Evolutionary conservation across 2,797 vertebrate genomes (phyloP).

Genomic region (Xenentodon cancila): DNA sequence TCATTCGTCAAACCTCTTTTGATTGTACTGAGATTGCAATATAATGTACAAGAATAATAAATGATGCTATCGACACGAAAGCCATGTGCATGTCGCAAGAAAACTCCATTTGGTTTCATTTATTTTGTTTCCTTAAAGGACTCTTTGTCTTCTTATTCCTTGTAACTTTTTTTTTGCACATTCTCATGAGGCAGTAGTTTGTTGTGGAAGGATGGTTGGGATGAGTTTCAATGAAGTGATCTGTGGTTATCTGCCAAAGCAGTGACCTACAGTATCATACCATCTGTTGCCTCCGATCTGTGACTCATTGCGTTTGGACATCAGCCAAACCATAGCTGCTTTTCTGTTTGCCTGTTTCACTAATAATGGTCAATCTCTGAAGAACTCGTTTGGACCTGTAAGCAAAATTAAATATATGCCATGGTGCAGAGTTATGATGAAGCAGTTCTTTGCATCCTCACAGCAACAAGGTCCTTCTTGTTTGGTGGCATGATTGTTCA

Average conservation of each 20-base stretch:
- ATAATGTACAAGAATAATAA: constrained; percentile 54
- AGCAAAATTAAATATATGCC: constrained; percentile 14
- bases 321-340: constrained; percentile 62
- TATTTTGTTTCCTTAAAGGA: constrained; percentile 43
- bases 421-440: too few relatives aligned
- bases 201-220: constrained; percentile 37
- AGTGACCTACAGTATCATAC: constrained; percentile 62
- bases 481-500: too few relatives aligned
- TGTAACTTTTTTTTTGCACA: constrained; percentile 33
- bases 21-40: constrained; percentile 56
- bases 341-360: constrained; percentile 19
- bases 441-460: too few relatives aligned
- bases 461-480: too few relatives aligned
- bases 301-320: constrained; percentile 67
- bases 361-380: constrained; percentile 29
- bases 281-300: constrained; percentile 71
- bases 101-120: constrained; percentile 20
- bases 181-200: constrained; percentile 42
- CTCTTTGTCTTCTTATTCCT: constrained; percentile 45
- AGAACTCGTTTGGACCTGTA: constrained; percentile 15
- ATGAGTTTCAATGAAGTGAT: constrained; percentile 54
- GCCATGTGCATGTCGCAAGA: constrained; percentile 7
- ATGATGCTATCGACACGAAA: constrained; percentile 45
- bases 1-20: constrained; percentile 52
- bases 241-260: constrained; percentile 73